Evolutionary conservation across 1,140 invertebrate genomes (phyloP).

Genomic region (Scaptodrosophila lebanonensis): DNA sequence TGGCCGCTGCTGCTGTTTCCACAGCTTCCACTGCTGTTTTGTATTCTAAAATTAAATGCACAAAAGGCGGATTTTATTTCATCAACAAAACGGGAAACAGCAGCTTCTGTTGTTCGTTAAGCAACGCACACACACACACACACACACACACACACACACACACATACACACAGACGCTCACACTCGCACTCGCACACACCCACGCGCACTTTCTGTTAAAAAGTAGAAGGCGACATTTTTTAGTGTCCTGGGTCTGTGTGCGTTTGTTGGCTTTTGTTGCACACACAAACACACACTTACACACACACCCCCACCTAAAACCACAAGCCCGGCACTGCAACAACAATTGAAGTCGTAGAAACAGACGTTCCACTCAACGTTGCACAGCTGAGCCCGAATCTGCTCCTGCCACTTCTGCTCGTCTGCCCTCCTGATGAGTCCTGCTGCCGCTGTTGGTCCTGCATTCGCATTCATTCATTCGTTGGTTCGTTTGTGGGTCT

Average conservation of each 20-base stretch:
- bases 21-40: neutral
- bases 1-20: constrained; percentile 12
- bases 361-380: constrained; percentile 69
- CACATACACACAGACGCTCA: neutral
- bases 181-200: constrained; percentile 6
- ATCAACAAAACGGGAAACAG: constrained; percentile 72
- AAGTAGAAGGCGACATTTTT: constrained; percentile 61
- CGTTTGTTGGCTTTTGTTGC: constrained; percentile 46
- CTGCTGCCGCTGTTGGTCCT: constrained; percentile 4
- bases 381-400: constrained; percentile 51
- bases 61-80: constrained; percentile 75
- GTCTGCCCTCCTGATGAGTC: neutral
- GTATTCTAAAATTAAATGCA: constrained; percentile 73
- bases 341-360: constrained; percentile 43
- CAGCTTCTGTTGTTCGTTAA: constrained; percentile 73
- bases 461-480: constrained; percentile 32
- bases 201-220: too few species aligned
- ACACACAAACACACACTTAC: constrained; percentile 16
- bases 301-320: neutral
- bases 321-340: neutral
- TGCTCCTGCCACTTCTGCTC: neutral
- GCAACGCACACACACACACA: constrained; percentile 65
- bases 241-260: constrained; percentile 21
- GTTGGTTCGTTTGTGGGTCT: constrained; percentile 27
- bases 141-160: constrained; percentile 13